Evolutionary conservation across 2,113 vertebrate species (phyloP).

Genomic region (Chamaea fasciata): DNA sequence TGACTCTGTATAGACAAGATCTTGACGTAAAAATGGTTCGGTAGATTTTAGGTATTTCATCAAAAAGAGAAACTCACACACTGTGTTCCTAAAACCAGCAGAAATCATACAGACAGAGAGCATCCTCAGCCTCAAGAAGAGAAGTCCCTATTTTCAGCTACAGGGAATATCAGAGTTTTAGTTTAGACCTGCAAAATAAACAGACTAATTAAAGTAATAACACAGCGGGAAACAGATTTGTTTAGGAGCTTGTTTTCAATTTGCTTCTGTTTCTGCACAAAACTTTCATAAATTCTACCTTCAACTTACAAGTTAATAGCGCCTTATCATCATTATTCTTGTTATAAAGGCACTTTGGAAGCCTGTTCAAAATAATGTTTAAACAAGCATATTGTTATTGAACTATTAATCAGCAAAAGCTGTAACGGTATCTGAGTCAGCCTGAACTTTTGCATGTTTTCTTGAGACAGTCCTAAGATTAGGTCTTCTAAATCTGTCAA

Average conservation of each 20-base stretch:
- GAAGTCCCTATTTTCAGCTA: background rate
- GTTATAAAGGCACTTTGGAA: background rate
- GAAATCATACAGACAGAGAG: background rate
- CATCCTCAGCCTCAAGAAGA: background rate
- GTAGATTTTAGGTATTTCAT: background rate
- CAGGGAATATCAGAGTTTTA: background rate
- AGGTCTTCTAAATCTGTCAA: slow-evolving; percentile 33
- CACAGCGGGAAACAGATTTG: background rate
- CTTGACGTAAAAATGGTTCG: background rate
- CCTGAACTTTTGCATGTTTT: slow-evolving; percentile 49
- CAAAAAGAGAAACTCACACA: background rate
- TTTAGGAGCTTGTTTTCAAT: background rate
- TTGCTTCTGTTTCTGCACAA: background rate
- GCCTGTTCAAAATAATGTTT: background rate
- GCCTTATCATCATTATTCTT: background rate
- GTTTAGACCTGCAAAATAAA: background rate
- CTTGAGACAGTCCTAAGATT: slow-evolving; percentile 24
- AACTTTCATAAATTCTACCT: background rate
- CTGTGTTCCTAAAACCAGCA: background rate
- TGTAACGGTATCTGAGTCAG: background rate
- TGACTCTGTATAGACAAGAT: background rate
- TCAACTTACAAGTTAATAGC: background rate
- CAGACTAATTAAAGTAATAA: background rate
- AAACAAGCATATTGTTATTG: slow-evolving; percentile 21
- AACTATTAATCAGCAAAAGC: slow-evolving; percentile 24